phyloP scores from a whole-genome alignment of 1,140 invertebrate genomes.

The Dendroctonus ponderosae region DNA sequence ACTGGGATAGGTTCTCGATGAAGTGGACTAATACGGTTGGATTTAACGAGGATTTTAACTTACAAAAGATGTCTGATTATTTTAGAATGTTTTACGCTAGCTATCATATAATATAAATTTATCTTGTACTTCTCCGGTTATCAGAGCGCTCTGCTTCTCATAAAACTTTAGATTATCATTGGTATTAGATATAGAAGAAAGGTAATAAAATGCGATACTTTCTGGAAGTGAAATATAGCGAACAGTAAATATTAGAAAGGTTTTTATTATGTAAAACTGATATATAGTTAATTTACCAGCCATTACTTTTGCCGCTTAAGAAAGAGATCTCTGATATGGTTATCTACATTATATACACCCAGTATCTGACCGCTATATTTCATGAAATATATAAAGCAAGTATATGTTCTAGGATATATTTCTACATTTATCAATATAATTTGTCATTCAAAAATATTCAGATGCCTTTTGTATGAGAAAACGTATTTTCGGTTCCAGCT shows the following conservation, averaged over 20 bases:
- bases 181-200: too few relatives aligned
- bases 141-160: slow-evolving; percentile 31
- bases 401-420: neutral
- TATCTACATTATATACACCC: neutral
- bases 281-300: neutral
- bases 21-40: too few relatives aligned
- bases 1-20: too few relatives aligned
- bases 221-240: too few relatives aligned
- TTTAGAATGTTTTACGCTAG: slow-evolving; percentile 16
- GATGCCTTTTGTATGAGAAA: neutral
- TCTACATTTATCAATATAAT: neutral
- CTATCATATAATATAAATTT: slow-evolving; percentile 22
- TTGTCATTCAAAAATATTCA: slow-evolving; percentile 1
- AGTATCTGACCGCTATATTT: slow-evolving; percentile 1
- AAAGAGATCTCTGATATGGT: neutral
- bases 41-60: neutral
- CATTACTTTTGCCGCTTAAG: neutral
- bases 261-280: neutral
- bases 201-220: too few relatives aligned
- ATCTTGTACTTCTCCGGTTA: slow-evolving; percentile 30
- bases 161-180: too few relatives aligned
- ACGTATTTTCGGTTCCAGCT: neutral
- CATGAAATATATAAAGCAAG: neutral
- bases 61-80: slow-evolving; percentile 22
- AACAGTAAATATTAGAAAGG: too few relatives aligned